These are phyloP conservation scores for Oreocharis arfaki DNA, from an alignment of 2,113 vertebrate genomes.

Conservation along the genomic window DNA sequence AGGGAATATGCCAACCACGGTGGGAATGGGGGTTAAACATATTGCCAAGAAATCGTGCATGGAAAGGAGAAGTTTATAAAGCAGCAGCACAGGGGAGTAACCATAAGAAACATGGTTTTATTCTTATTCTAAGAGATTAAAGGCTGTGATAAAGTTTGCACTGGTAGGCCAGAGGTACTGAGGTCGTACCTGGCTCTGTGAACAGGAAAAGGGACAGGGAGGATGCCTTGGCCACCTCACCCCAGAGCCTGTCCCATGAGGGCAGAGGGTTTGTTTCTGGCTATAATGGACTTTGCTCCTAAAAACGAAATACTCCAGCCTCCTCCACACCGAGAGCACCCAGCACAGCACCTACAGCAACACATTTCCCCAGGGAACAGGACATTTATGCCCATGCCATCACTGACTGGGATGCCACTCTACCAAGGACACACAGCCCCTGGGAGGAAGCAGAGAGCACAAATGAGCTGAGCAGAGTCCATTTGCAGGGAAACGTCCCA, in stretches of 20 bases:
- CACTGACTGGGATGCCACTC: neutral
- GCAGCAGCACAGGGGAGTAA: neutral
- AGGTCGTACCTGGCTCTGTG: neutral
- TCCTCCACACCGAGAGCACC: neutral
- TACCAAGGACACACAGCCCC: neutral
- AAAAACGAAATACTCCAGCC: neutral
- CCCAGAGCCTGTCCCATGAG: neutral
- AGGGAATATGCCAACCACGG: neutral
- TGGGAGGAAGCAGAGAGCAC: neutral
- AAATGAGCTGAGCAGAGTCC: neutral
- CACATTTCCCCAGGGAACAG: neutral
- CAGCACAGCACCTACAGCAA: neutral
- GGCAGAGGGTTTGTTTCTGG: neutral
- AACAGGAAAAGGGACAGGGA: neutral
- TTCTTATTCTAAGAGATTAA: neutral
- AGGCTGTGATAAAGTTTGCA: neutral
- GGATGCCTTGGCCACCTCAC: neutral
- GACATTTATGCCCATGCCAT: neutral
- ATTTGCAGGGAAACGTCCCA: slow-evolving; percentile 40
- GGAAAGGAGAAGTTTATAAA: neutral
- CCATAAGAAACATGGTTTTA: neutral
- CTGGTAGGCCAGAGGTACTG: neutral
- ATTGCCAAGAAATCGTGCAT: rapidly evolving
- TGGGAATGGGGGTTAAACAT: neutral
- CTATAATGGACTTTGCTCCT: neutral